These are phyloP conservation scores for Labeo calbasu DNA, from an alignment of 2,797 vertebrate genomes.

Conservation along the genomic window DNA sequence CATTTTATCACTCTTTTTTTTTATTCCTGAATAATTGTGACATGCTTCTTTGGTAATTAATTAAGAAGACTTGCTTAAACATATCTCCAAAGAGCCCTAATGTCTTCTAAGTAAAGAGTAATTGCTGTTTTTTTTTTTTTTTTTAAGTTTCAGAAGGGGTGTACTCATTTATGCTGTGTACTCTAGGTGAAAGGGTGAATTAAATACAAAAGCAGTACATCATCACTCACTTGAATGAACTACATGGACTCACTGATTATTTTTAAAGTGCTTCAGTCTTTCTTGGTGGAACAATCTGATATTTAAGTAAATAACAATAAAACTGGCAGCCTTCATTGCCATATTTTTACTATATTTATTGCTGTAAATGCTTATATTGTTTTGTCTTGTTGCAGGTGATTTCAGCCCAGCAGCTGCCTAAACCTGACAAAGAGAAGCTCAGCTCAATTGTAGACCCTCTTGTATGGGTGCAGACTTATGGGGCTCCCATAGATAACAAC, in stretches of 20 bases:
- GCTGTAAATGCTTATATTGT: background rate
- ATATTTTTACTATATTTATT: background rate
- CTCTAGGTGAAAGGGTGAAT: background rate
- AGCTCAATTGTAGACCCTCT: constrained; percentile 94
- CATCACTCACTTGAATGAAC: background rate
- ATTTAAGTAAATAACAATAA: background rate
- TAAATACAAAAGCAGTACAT: background rate
- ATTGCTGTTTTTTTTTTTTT: background rate
- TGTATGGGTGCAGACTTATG: constrained; percentile 89
- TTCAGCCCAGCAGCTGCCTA: constrained; percentile 95
- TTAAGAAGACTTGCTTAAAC: too few relatives aligned
- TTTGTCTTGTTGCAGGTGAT: constrained; percentile 80
- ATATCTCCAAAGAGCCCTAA: background rate
- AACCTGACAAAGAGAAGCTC: constrained; percentile 87
- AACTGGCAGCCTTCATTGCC: background rate
- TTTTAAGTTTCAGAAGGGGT: background rate
- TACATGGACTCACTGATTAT: background rate
- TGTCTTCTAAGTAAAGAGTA: background rate
- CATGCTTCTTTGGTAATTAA: too few relatives aligned
- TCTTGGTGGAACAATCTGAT: background rate
- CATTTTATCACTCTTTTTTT: too few relatives aligned
- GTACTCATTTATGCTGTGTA: background rate
- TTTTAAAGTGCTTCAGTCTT: background rate
- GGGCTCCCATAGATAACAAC: constrained; percentile 82
- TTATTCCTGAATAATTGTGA: too few relatives aligned